A percentile compares a stretch with the other conserved stretches of the same genome.
These are phyloP conservation scores for Shinisaurus crocodilurus DNA, from an alignment of 2,113 vertebrate species.

Conservation along the genomic window DNA sequence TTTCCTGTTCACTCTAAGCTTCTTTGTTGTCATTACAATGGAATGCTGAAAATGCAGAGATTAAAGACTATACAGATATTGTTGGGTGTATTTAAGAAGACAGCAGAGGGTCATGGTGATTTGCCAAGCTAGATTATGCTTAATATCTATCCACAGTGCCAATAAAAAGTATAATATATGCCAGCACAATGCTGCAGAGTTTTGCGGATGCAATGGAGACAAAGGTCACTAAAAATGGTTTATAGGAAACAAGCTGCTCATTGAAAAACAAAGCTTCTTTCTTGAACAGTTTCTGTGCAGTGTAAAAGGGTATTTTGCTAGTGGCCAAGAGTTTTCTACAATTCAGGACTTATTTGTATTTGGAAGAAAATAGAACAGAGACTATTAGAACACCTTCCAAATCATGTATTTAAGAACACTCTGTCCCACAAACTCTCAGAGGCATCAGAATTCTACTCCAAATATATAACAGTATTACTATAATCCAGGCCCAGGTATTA, in stretches of 20 bases:
- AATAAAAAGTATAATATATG: constrained; percentile 75
- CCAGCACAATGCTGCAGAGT: constrained; percentile 72
- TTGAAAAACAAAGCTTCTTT: constrained; percentile 73
- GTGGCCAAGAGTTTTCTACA: constrained; percentile 4
- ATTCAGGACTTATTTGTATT: not conserved
- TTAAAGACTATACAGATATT: constrained; percentile 42
- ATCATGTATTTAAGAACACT: not conserved
- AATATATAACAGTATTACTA: not conserved
- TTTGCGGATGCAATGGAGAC: constrained; percentile 67
- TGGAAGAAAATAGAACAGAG: not conserved
- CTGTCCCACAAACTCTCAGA: not conserved
- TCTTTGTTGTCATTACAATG: constrained; percentile 42
- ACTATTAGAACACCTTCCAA: not conserved
- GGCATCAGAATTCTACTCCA: not conserved
- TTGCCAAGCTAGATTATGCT: constrained; percentile 68
- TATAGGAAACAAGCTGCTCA: constrained; percentile 73
- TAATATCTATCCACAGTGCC: constrained; percentile 73
- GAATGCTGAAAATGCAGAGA: constrained; percentile 25
- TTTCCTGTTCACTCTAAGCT: constrained; percentile 34
- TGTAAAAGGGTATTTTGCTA: constrained; percentile 7
- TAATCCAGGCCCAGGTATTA: not conserved
- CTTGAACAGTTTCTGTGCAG: constrained; percentile 10
- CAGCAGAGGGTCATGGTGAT: constrained; percentile 59
- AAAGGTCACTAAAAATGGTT: constrained; percentile 74
- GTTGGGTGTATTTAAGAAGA: constrained; percentile 57